A percentile compares a stretch with the other conserved stretches of the same genome.
These are phyloP conservation scores for Drosophila paracracens DNA, from an alignment of 2,888 invertebrate species.

Conservation along the genomic window DNA sequence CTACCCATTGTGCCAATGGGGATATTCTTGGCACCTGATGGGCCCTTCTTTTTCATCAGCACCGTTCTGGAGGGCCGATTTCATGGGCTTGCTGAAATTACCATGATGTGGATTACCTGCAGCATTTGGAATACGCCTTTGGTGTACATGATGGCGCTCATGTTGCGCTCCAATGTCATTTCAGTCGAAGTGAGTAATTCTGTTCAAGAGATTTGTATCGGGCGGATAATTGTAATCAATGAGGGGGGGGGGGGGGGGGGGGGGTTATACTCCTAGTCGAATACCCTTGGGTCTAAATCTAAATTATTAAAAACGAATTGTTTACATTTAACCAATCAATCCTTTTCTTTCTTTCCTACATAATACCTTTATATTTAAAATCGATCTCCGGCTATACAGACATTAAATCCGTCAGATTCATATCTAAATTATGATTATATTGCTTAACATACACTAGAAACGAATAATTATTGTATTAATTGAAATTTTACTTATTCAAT, in stretches of 20 bases:
- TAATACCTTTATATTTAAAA: neutral
- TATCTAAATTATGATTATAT: no score
- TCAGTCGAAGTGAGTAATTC: conserved; percentile 60
- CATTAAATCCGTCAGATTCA: neutral
- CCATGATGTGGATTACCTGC: conserved; percentile 6
- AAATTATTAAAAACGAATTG: neutral
- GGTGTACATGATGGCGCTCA: conserved; percentile 47
- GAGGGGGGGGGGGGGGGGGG: neutral
- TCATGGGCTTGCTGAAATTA: neutral
- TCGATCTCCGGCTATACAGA: no score
- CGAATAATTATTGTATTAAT: neutral
- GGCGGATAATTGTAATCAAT: neutral
- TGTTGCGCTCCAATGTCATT: conserved; percentile 54
- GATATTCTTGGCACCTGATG: conserved; percentile 43
- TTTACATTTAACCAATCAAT: neutral
- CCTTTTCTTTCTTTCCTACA: neutral
- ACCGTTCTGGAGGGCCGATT: conserved; percentile 58
- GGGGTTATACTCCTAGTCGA: neutral
- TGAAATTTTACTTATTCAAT: neutral
- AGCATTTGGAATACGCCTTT: conserved; percentile 56
- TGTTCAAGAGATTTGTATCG: neutral
- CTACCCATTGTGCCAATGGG: conserved; percentile 56
- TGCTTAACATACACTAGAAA: no score
- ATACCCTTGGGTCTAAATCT: neutral
- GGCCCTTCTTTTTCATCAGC: conserved; percentile 54